Base-by-base conservation (phyloP, 2,113 vertebrate species). In the Malurus melanocephalus region DNA sequence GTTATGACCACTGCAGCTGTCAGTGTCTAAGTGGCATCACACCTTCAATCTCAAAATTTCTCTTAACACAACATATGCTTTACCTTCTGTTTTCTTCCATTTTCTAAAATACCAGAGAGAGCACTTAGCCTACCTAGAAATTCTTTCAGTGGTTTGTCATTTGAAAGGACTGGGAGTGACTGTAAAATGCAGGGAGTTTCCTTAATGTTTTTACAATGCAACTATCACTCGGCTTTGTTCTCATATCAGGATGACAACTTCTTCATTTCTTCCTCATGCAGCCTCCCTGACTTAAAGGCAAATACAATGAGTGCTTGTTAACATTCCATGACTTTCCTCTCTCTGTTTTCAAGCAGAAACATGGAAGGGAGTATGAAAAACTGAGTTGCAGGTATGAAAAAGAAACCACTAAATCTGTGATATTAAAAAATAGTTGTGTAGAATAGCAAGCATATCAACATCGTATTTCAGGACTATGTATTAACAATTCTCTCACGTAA, bases 71-170 rank as follows among this genome's bases (percentile, higher is more conserved):
- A 84, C 90, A 94, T 93, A 96, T 93, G 93, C 71, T 83, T 87
- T 81, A 87, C 80, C 90, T 95, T 93, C 95, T 94, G 93, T 91
- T 95, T 95, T 92, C 82, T 93, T 90, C 92, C 80, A 92, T 94
- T 93, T 94, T 93, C 74, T 90, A 81, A 93, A 95, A 81, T 81
- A 85, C 46, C 75, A 92, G 60, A 89, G 80, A 88, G 78, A 84
- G 33, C 62, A 79, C 62, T 88, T 91, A 90, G 71, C 55, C 71
- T 86, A 56, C 69, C 88, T 90, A 91, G 55, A 88, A 92, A 76
- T 76, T 92, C 46, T 68, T 87, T 61, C 93, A 42, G 60, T 79
- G 24, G 17, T 90, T 93, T 93, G n/a, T 88, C 56, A 46, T 91
- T 76, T 79, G 73, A 85, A 92, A 90, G n/a, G 60, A 18, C 55